A percentile compares a stretch with the other conserved stretches of the same genome.
Evolutionary conservation across 2,888 invertebrate genomes (phyloP).

Genomic region (Noctua fimbriata): DNA sequence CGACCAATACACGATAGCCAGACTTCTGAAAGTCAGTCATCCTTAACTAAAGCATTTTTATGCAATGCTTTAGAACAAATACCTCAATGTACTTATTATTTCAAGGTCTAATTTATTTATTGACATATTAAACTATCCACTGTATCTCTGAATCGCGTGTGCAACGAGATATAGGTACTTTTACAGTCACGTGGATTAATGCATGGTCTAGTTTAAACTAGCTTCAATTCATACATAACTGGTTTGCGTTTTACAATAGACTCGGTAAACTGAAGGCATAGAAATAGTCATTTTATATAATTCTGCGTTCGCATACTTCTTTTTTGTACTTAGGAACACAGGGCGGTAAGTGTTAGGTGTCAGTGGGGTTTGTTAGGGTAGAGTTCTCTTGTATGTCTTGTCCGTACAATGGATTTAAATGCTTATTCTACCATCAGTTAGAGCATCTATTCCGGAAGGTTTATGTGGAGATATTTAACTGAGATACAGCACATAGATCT

Average conservation of each 20-base stretch:
- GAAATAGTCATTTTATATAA: too few relatives aligned
- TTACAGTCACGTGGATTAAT: background rate
- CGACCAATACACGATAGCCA: background rate
- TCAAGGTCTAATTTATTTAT: conserved; percentile 2
- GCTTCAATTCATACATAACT: background rate
- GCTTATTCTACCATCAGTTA: background rate
- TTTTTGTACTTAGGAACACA: background rate
- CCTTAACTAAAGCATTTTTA: conserved; percentile 7
- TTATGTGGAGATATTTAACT: too few relatives aligned
- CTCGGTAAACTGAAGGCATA: too few relatives aligned
- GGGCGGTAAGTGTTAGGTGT: background rate
- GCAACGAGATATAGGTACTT: background rate
- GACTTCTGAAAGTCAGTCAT: background rate
- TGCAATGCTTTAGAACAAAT: conserved; percentile 9
- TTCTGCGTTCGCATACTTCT: too few relatives aligned
- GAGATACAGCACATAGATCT: background rate
- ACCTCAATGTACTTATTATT: background rate
- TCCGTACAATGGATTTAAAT: background rate
- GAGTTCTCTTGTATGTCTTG: background rate
- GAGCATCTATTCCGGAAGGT: background rate
- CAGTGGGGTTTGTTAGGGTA: background rate
- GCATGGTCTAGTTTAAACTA: conserved; percentile 11
- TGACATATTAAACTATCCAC: conserved; percentile 3
- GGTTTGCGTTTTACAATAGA: background rate
- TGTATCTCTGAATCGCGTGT: conserved; percentile 5